Base-by-base conservation (phyloP, 2,888 invertebrate genomes). In the Tuberolachnus salignus region DNA sequence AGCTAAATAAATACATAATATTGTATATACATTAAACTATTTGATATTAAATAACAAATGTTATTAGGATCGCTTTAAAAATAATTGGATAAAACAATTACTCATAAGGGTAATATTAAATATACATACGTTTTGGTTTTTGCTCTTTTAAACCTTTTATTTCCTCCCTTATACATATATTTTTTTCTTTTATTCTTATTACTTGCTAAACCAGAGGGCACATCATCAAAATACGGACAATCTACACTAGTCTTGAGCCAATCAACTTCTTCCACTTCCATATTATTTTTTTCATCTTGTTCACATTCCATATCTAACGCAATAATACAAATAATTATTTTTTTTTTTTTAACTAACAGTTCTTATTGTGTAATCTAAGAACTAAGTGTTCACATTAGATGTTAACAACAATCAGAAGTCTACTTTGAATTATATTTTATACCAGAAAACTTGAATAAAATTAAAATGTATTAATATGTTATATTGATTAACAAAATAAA, bases 151-250 rank as follows among this genome's bases (percentile, higher is more conserved):
- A 78, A 78, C 2, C 57, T 67, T 51, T 69, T 69, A 42, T 74
- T 74, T 67, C 67, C 78, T 42, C 67, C 67, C 69, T 69, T 78
- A 49, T 26, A 51, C 19, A 59, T 69, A 51, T 69, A 59, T 21
- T 49, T 34, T 69, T 78, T 78, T 59, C 78, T 57, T 26, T 78
- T 73, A 51, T 19, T 66, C 19, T 34, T 57, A 13, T 26, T 57
- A 13, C 67, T 78, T 13, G 19, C 67, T 51, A 69, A 23, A n/a
- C 59, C 23, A 49, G 57, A 42, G 1, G 67, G 8, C 59, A 69
- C 61, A 42, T 51, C 42, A 51, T 78, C 51, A 61, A 78, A 78
- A 23, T 78, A 78, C 42, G 78, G 78, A 61, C 78, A 78, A 42
- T 78, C 78, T 0, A 19, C 26, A 78, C 78, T 78, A 13, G 69